A percentile compares a stretch with the other conserved stretches of the same genome.
Evolutionary conservation across 2,888 invertebrate species (phyloP).

Genomic region (Liopterus haemorrhoidalis): DNA sequence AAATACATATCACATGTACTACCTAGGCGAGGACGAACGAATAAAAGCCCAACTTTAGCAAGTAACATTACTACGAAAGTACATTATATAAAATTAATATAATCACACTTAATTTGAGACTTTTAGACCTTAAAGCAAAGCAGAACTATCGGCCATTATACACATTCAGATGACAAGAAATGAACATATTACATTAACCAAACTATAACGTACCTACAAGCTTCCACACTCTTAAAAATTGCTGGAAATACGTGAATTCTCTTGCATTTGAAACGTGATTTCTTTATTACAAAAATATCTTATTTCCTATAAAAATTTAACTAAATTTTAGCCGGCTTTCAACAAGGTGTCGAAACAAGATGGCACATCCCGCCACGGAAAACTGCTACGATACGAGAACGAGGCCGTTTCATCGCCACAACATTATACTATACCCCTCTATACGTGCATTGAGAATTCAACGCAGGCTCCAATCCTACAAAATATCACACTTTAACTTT

Average conservation of each 20-base stretch:
- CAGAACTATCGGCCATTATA: conserved; percentile 9
- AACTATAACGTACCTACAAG: conserved; percentile 16
- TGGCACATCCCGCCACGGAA: conserved; percentile 63
- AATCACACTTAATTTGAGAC: too few relatives aligned
- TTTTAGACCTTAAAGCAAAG: too few relatives aligned
- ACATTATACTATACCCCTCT: conserved; percentile 48
- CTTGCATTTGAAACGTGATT: conserved; percentile 65
- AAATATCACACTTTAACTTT: too few relatives aligned
- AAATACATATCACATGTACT: too few relatives aligned
- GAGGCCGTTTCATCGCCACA: conserved; percentile 38
- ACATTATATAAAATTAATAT: too few relatives aligned
- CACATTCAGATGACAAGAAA: conserved; percentile 2
- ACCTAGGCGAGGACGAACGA: too few relatives aligned
- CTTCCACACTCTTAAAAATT: conserved; percentile 41
- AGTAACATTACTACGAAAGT: too few relatives aligned
- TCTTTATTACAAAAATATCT: conserved; percentile 49
- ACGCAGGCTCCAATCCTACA: too few relatives aligned
- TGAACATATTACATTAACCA: conserved; percentile 15
- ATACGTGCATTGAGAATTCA: conserved; percentile 55
- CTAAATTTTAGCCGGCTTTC: conserved; percentile 68
- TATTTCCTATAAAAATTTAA: too few relatives aligned
- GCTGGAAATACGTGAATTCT: conserved; percentile 60
- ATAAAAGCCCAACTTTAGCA: too few relatives aligned
- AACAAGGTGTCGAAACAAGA: conserved; percentile 66
- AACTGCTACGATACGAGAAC: conserved; percentile 46